A percentile compares a stretch with the other conserved stretches of the same genome.
Conservation (phyloP, 2,797 vertebrate genomes). For the Phrynocephalus guinanensis region DNA sequence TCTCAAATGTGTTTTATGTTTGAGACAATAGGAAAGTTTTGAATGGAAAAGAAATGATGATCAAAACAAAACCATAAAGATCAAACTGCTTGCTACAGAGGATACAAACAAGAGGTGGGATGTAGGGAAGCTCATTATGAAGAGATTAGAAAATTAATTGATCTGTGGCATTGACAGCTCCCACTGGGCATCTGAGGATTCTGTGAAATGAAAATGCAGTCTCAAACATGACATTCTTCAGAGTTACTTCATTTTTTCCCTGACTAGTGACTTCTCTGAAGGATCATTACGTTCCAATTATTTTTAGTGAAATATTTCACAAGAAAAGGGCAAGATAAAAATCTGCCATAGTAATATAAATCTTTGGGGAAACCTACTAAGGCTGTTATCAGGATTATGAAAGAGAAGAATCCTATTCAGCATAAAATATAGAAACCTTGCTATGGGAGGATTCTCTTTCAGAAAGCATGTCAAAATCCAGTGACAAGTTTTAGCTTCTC, state of each 20-base stretch:
- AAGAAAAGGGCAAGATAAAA: conserved; percentile 60
- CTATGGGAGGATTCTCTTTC: conserved; percentile 12
- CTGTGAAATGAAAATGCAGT: conserved; percentile 50
- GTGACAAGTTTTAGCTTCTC: not conserved
- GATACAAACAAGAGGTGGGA: conserved; percentile 57
- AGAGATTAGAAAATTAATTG: conserved; percentile 69
- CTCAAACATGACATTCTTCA: conserved; percentile 59
- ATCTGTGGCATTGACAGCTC: conserved; percentile 59
- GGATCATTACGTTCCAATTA: conserved; percentile 69
- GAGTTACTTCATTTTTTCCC: conserved; percentile 54
- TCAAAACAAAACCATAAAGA: conserved; percentile 58
- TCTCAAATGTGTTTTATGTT: conserved; percentile 44
- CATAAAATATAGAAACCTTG: conserved; percentile 31
- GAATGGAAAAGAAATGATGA: conserved; percentile 26
- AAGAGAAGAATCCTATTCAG: conserved; percentile 47
- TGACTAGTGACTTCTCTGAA: conserved; percentile 50
- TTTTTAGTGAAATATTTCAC: conserved; percentile 62
- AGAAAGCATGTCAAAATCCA: conserved; percentile 28
- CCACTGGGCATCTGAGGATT: conserved; percentile 59
- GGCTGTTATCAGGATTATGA: conserved; percentile 33
- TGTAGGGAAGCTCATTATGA: conserved; percentile 61
- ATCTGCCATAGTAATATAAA: conserved; percentile 46
- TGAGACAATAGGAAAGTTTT: conserved; percentile 37
- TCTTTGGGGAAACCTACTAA: conserved; percentile 47
- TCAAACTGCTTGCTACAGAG: conserved; percentile 63